Evolutionary conservation across 2,888 invertebrate species (phyloP).

Genomic region (Stenoptilia bipunctidactyla): DNA sequence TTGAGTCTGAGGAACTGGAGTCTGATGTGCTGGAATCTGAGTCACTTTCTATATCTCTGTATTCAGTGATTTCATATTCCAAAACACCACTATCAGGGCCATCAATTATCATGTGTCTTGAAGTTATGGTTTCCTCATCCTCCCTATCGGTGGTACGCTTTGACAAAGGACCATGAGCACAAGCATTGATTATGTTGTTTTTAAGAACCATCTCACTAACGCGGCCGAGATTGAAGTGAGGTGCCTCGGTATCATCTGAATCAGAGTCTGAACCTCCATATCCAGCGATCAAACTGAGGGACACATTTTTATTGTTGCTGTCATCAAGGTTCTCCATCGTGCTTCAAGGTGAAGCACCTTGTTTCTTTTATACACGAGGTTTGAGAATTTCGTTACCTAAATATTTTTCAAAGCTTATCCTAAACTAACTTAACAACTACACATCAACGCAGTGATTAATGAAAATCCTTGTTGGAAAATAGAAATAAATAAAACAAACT

Average conservation of each 20-base stretch:
- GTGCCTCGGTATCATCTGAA: conserved; percentile 47
- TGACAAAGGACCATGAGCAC: conserved; percentile 56
- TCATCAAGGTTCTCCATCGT: conserved; percentile 60
- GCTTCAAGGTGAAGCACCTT: conserved; percentile 2
- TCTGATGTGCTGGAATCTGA: conserved; percentile 33
- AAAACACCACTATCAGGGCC: conserved; percentile 48
- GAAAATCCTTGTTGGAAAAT: not conserved
- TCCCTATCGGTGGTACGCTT: conserved; percentile 28
- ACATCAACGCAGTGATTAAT: not conserved
- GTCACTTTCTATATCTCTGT: conserved; percentile 47
- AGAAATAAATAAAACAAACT: not conserved
- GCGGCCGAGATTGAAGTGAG: conserved; percentile 35
- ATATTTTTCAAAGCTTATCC: not conserved
- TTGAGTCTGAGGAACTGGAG: conserved; percentile 33
- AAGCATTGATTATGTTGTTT: conserved; percentile 64
- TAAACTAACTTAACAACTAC: not conserved
- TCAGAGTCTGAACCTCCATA: conserved; percentile 60
- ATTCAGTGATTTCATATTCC: conserved; percentile 58
- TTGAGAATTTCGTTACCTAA: not conserved
- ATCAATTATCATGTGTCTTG: conserved; percentile 59
- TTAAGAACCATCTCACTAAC: conserved; percentile 63
- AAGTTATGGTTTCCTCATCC: conserved; percentile 32
- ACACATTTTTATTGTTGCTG: conserved; percentile 59
- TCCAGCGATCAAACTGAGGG: conserved; percentile 55
- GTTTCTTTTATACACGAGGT: not conserved